Evolutionary conservation across 1,140 invertebrate genomes (phyloP), one percentile per base, ranked within the genome.

Genomic region (Drosophila kurseongensis): DNA sequence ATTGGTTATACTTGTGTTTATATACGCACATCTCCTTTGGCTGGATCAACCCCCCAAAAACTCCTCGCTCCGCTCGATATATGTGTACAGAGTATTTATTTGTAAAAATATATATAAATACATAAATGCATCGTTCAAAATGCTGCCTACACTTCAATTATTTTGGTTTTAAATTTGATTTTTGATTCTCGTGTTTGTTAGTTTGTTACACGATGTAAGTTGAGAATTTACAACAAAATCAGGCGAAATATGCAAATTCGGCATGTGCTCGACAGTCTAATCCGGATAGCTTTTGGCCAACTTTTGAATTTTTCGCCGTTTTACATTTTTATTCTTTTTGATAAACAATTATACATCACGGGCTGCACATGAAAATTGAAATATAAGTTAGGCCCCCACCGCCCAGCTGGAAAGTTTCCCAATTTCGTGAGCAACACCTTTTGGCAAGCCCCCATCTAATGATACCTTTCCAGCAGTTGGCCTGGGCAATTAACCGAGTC

Each of bases 1-100:
- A 91, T 91, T 91, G 90, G 90, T 91, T 91, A 88, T 91, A 86
- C 82, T 88, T 89, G 85, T 91, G 82, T 91, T 83, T 90, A 88
- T 91, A 85, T 91, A 89, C 77, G 77, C 79, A 89, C 76, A 89
- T 73, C 81, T 68, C 80, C 66, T 78, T 80, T 62, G 41, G 51
- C 16, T 62, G 57, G 57, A 73, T 66, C 71, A 73, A 51, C 42
- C 61, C 66, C 44, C 29, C 14, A 6, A 45, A 40, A 42, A 44
- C 48, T 7, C 32, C 38, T 51, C n/a, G 2, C 32, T 2, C 2
- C 40, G 13, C 29, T 16, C 10, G 10, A 14, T 12, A 2, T 23
- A 10, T 78, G 52, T 40, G 13, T n/a, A 16, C 44, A n/a, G n/a
- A 27, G 42, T 68, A 75, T 79, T 58, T 79, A 69, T 75, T 68